phyloP scores from a whole-genome alignment of 2,113 vertebrate genomes.

The Thamnaconus septentrionalis region DNA sequence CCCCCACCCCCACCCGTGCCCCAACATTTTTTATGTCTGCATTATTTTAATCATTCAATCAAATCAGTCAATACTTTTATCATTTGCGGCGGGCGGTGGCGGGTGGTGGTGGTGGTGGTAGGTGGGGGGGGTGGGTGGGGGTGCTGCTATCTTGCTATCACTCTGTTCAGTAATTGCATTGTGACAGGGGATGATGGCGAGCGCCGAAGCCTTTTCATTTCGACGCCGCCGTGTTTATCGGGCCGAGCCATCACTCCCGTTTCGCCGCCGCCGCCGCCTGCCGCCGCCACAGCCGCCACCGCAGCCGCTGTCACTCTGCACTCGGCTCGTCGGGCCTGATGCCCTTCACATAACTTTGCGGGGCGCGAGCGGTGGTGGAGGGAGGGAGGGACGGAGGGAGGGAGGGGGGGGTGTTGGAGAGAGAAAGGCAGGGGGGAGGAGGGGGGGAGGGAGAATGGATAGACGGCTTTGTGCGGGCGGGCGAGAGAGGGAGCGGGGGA shows the following conservation, averaged over 20 bases:
- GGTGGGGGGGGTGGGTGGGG: too few relatives aligned
- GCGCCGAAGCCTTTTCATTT: conserved; percentile 99
- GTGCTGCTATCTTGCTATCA: conserved; percentile 98
- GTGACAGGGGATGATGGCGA: conserved; percentile 99
- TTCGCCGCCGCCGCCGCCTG: conserved; percentile 69
- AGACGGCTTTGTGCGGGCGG: conserved; percentile 48
- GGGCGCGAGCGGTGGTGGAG: conserved; percentile 65
- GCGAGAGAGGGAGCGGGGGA: conserved; percentile 3
- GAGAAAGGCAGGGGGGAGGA: conserved; percentile 5
- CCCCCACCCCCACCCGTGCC: conserved; percentile 82
- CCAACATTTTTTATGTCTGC: conserved; percentile 96
- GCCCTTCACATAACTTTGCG: conserved; percentile 99
- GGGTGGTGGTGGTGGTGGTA: too few relatives aligned
- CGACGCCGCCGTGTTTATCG: conserved; percentile 98
- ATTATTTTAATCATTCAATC: conserved; percentile 99
- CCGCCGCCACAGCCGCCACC: too few relatives aligned
- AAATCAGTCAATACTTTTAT: conserved; percentile 99
- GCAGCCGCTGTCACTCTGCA: conserved; percentile 94
- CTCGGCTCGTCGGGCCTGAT: conserved; percentile 98
- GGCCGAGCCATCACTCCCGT: conserved; percentile 96
- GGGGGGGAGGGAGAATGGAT: conserved; percentile 45
- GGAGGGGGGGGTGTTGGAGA: conserved; percentile 19
- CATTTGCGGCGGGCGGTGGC: conserved; percentile 89
- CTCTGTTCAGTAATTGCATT: conserved; percentile 99
- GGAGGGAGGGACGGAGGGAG: conserved; percentile 21